These are phyloP conservation scores for Muraenolepis orangiensis DNA, from an alignment of 2,797 vertebrate species.

Conservation along the genomic window DNA sequence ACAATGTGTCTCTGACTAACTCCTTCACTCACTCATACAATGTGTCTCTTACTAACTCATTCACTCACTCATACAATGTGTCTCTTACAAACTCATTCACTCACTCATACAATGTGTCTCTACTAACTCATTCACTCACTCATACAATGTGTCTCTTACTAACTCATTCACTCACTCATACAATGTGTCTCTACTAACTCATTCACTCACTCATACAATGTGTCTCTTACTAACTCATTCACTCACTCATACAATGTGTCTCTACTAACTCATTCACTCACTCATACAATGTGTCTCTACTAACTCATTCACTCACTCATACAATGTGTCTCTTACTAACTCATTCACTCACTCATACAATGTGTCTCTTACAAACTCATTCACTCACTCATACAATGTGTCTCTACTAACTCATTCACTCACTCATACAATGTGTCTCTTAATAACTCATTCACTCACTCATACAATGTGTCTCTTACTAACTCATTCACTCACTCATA, in stretches of 20 bases:
- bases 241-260: neutral
- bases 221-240: neutral
- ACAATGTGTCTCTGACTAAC: neutral
- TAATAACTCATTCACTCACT: neutral
- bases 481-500: neutral
- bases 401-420: no score
- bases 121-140: neutral
- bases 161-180: neutral
- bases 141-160: neutral
- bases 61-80: no score
- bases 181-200: no score
- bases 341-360: neutral
- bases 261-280: neutral
- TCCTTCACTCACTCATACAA: neutral
- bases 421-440: neutral
- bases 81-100: no score
- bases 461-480: neutral
- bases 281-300: no score
- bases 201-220: neutral
- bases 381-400: no score
- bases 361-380: neutral
- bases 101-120: neutral
- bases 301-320: neutral
- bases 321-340: neutral
- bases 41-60: neutral